These are phyloP conservation scores for Eriocheir sinensis DNA, from an alignment of 1,140 invertebrate genomes.

Conservation along the genomic window DNA sequence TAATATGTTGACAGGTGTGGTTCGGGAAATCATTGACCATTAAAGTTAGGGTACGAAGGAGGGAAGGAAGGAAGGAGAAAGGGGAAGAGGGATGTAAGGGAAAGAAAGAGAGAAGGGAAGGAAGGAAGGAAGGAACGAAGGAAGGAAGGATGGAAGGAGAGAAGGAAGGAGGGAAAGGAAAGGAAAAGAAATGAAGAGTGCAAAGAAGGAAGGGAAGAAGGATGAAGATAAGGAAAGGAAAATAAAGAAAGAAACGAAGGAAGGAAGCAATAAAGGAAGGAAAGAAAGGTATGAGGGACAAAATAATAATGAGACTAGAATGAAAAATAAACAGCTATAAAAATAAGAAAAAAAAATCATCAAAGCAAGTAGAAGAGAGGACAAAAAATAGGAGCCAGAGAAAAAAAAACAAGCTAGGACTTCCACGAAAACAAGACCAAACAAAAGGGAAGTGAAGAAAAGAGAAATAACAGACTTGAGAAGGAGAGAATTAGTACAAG, in stretches of 20 bases:
- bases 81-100: background rate
- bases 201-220: background rate
- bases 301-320: background rate
- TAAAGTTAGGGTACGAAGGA: background rate
- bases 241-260: background rate
- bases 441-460: too few species aligned
- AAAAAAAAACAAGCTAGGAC: too few species aligned
- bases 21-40: too few species aligned
- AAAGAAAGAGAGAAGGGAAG: background rate
- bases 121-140: background rate
- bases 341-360: background rate
- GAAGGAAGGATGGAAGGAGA: background rate
- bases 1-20: background rate
- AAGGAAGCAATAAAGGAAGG: background rate
- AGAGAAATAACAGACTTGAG: too few species aligned
- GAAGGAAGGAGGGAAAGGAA: background rate
- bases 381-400: too few species aligned
- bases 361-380: too few species aligned
- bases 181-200: background rate
- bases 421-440: too few species aligned
- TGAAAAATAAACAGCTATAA: background rate
- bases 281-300: background rate
- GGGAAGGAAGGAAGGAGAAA: constrained; percentile 27
- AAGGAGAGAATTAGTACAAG: too few species aligned
- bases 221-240: background rate